Base-by-base conservation (phyloP, 1,140 invertebrate species). In the Drosophila nikananu region DNA sequence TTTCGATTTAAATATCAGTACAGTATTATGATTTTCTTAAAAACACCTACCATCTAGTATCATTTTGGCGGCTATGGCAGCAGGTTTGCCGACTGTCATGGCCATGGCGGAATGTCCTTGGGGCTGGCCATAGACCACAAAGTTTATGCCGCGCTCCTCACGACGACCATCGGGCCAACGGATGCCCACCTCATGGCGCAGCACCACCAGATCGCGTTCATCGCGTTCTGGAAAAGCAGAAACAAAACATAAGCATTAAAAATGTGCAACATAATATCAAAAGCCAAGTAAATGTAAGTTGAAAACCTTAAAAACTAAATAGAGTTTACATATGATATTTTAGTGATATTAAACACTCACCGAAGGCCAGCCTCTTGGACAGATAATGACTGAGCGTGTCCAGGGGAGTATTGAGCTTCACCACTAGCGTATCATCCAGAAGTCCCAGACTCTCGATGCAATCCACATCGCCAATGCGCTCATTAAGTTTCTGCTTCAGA, bases 61-160 rank as follows among this genome's bases (percentile, higher is more conserved):
- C 99, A 99, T 99, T 93, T 99, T 98, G 0, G 97, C 96, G 7
- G 98, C 98, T 83, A 99, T 99, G 8, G 98, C 99, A 7, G 97
- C 96, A 0, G 99, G 99, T 86, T 98, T 97, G 6, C 99, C 99
- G 8, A 99, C 99, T 19, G 98, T 99, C 86, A 97, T 96, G 1
- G 99, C 98, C 99, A 99, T 99, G 7, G 99, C 99, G 0, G 98
- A 99, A 91, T 97, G 97, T 17, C 97, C 97, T 68, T 95, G 94
- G 0, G 94, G 93, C 55, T 99, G 97, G 0, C 99, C 99, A 83
- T 99, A 99, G 35, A 97, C 96, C 1, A 99, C 97, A 93, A 99
- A 95, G 89, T 98, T 98, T 55, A 99, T 97, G 41, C 97, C 96
- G 59, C 97, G 95, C 23, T 95, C 93, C 94, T 99, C 98, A 64